Base-by-base conservation (phyloP, 2,113 vertebrate genomes). In the Chunga burmeisteri region DNA sequence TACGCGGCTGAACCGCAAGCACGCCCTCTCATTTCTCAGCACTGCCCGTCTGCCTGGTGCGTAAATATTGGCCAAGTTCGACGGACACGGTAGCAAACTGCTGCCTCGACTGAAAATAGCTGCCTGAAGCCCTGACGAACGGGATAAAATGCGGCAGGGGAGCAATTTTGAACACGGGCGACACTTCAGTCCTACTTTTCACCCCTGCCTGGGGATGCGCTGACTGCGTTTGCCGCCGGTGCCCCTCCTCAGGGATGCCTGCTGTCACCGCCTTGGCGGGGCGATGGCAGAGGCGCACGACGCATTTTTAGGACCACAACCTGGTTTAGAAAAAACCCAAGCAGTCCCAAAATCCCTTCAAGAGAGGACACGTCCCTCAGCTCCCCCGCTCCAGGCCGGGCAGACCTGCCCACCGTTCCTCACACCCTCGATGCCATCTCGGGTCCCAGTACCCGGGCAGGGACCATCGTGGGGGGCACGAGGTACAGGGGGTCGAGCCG, bases 41-140 rank as follows among this genome's bases (percentile, higher is more conserved):
- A 1, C 16, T 13, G 53, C 63, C 52, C 25, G 8, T 1, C 72
- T 7, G 32, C 17, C 56, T 18, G 16, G 10, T 8, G 26, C 23
- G 0, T 0, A 9, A 6, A 20, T 6, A 11, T 1, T 0, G 32
- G 12, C 56, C 6, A 3, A 7, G 10, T 3, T 49, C 3, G 25
- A 44, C 44, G 66, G 53, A 30, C 50, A 2, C 1, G 12, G 55
- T 65, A 11, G 71, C 11, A 2, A 49, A 52, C 17, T 1, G 25
- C 32, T 5, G 36, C 66, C 85, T 32, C 7, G 2, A 30, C 17
- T 8, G n/a, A 2, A 14, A 44, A 17, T 0, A 11, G 19, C n/a
- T 1, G 30, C 29, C 58, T 1, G 47, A 34, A 70, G 50, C 68
- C 47, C 36, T 1, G 29, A 5, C 0, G 1, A 25, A 3, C 0